A percentile compares a stretch with the other conserved stretches of the same genome.
Evolutionary conservation across 2,113 vertebrate species (phyloP).

Genomic region (Caranx melampygus): DNA sequence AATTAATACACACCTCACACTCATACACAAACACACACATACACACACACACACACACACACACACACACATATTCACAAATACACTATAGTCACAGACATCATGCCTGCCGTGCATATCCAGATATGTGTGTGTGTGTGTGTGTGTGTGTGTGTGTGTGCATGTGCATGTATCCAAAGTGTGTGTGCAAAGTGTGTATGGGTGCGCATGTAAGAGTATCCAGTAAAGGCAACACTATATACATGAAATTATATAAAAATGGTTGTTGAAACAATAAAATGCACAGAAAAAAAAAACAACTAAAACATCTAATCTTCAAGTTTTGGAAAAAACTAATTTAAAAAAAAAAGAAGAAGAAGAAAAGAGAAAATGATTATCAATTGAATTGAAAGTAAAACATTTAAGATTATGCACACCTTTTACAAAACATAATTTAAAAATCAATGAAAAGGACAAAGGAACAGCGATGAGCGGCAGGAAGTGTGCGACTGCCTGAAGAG

Average conservation of each 20-base stretch:
- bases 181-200: slow-evolving; percentile 65
- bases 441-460: slow-evolving; percentile 60
- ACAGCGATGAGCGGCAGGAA: slow-evolving; percentile 60
- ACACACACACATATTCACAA: slow-evolving; percentile 67
- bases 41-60: slow-evolving; percentile 36
- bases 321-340: slow-evolving; percentile 70
- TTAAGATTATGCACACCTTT: slow-evolving; percentile 77
- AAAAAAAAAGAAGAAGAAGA: slow-evolving; percentile 23
- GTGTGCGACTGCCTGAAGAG: slow-evolving; percentile 56
- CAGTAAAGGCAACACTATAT: slow-evolving; percentile 83
- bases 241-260: slow-evolving; percentile 78
- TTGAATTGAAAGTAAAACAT: slow-evolving; percentile 55
- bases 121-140: slow-evolving; percentile 43
- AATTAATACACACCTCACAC: slow-evolving; percentile 66
- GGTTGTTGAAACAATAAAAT: slow-evolving; percentile 70
- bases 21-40: slow-evolving; percentile 71
- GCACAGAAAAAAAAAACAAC: slow-evolving; percentile 47
- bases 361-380: slow-evolving; percentile 48
- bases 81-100: slow-evolving; percentile 58
- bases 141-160: slow-evolving; percentile 37
- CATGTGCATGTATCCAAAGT: slow-evolving; percentile 54
- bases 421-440: slow-evolving; percentile 70
- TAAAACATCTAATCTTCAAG: slow-evolving; percentile 72
- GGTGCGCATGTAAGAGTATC: slow-evolving; percentile 61
- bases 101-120: slow-evolving; percentile 69